Conservation (phyloP, 2,888 invertebrate species). For the Caradrina kadenii region DNA sequence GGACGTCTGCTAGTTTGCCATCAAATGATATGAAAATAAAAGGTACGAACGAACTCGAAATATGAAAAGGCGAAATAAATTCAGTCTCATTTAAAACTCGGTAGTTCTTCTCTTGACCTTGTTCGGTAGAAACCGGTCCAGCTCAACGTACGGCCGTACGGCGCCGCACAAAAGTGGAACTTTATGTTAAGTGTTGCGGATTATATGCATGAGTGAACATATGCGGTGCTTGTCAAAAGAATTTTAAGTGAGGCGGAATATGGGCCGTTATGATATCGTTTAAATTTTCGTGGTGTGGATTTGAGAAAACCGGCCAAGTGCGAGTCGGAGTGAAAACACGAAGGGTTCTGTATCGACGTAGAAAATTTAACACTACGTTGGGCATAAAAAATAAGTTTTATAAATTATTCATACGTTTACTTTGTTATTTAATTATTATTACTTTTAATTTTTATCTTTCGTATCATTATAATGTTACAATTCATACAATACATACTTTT, state of each 20-base stretch:
- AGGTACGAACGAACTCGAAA: slow-evolving; percentile 24
- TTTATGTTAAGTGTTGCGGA: slow-evolving; percentile 56
- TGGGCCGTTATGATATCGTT: slow-evolving; percentile 17
- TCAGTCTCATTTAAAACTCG: slow-evolving; percentile 42
- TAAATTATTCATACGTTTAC: too few species aligned
- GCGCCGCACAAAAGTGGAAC: slow-evolving; percentile 44
- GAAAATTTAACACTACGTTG: too few species aligned
- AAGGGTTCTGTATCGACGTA: too few species aligned
- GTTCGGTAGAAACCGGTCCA: slow-evolving; percentile 29
- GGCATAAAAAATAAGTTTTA: too few species aligned
- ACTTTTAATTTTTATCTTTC: too few species aligned
- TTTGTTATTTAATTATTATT: too few species aligned
- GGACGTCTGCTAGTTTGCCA: too few species aligned
- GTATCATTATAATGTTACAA: too few species aligned
- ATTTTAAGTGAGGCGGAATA: slow-evolving; percentile 38
- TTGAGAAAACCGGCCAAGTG: neutral
- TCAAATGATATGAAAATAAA: too few species aligned
- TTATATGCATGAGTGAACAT: slow-evolving; percentile 45
- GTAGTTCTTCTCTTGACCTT: slow-evolving; percentile 58
- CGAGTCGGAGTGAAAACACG: too few species aligned
- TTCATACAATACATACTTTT: too few species aligned
- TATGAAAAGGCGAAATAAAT: slow-evolving; percentile 23
- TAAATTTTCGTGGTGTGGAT: slow-evolving; percentile 9
- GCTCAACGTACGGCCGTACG: slow-evolving; percentile 21
- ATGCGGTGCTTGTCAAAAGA: slow-evolving; percentile 52